Conservation (phyloP, 2,113 vertebrate species). For the Furnarius figulus region DNA sequence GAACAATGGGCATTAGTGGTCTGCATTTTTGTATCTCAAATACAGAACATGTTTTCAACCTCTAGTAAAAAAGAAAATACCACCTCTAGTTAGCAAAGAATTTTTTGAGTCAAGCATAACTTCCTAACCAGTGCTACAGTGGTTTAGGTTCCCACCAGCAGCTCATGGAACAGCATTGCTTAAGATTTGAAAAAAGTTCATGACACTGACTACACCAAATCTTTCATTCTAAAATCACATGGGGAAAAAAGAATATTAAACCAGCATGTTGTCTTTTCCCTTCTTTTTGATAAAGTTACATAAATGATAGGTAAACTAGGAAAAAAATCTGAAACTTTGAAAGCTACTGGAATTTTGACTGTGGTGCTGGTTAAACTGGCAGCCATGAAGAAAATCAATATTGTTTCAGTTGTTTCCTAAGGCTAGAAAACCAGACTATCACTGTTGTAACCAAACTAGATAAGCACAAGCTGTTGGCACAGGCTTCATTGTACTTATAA, state of each 20-base stretch:
- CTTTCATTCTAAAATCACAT: neutral
- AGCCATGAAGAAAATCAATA: neutral
- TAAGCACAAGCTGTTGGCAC: conserved; percentile 16
- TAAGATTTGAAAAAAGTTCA: neutral
- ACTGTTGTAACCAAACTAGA: conserved; percentile 5
- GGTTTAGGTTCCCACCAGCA: neutral
- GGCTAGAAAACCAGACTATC: neutral
- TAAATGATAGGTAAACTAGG: neutral
- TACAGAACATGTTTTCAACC: neutral
- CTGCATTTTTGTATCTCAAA: neutral
- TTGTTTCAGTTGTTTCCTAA: conserved; percentile 21
- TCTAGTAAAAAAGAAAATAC: neutral
- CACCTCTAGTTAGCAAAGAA: neutral
- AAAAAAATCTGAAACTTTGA: neutral
- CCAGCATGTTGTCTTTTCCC: neutral
- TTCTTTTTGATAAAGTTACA: neutral
- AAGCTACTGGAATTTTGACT: neutral
- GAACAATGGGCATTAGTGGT: neutral
- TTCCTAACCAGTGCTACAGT: neutral
- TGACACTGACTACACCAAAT: neutral
- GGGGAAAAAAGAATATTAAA: neutral
- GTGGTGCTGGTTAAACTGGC: neutral
- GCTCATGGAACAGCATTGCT: neutral
- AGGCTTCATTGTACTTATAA: neutral
- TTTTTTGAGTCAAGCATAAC: neutral